Conservation (phyloP, 2,113 vertebrate genomes). For the Trinectes maculatus region DNA sequence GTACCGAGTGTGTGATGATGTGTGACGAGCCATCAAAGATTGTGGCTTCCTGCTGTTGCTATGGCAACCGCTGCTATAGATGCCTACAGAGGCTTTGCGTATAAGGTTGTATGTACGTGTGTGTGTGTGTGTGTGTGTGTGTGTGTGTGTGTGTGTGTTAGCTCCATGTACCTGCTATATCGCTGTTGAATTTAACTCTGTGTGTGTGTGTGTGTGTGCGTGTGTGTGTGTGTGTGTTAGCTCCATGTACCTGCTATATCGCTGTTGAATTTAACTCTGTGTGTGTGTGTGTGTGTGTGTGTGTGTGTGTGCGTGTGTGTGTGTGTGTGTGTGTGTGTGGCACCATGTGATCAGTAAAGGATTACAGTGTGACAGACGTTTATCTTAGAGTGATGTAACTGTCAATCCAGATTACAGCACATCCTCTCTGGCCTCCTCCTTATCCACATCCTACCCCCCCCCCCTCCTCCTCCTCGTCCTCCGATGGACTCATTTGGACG, state of each 20-base stretch:
- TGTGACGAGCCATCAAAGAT: slow-evolving; percentile 41
- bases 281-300: neutral
- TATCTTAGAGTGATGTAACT: slow-evolving; percentile 37
- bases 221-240: neutral
- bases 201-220: neutral
- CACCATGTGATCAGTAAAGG: slow-evolving; percentile 17
- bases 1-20: neutral
- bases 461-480: slow-evolving; percentile 15
- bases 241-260: neutral
- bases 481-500: slow-evolving; percentile 56
- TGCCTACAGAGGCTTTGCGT: slow-evolving; percentile 33
- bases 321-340: slow-evolving; percentile 23
- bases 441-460: slow-evolving; percentile 23
- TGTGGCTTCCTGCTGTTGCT: slow-evolving; percentile 53
- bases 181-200: too few species aligned
- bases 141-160: slow-evolving; percentile 12
- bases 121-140: slow-evolving; percentile 13
- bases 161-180: neutral
- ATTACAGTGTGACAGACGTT: slow-evolving; percentile 51
- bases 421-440: slow-evolving; percentile 48
- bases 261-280: too few species aligned
- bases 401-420: slow-evolving; percentile 62
- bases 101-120: slow-evolving; percentile 16
- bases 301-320: slow-evolving; percentile 7
- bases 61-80: slow-evolving; percentile 68